Evolutionary conservation across 2,888 invertebrate species (phyloP), one percentile per base, ranked within the genome.

Genomic region (Lasioglossum figueresi): DNA sequence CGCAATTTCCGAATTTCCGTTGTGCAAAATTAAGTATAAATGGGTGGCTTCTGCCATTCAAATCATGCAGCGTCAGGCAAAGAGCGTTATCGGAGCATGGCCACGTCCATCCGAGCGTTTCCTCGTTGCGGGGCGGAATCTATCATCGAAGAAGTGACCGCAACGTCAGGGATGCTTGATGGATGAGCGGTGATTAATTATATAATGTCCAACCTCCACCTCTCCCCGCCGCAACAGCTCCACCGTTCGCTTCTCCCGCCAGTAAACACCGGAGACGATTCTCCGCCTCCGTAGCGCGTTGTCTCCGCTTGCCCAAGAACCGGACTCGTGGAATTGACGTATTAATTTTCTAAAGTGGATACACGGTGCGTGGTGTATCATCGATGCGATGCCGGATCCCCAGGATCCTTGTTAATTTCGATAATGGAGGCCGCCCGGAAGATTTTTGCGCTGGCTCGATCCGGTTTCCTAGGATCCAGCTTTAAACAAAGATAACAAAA

Each of bases 151-250:
- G 80, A 88, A 91, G 92, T 92, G 93, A 93, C 92, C 91, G 78
- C 74, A 86, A 89, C 89, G 93, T 92, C 93, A 91, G 82, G 87
- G 88, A 85, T 79, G 80, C 85, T 83, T 94, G 94, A 94, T 94
- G 90, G 93, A 94, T 94, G 92, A 92, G 86, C 89, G 92, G 93
- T 92, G 92, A 94, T 94, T 94, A 94, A 94, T 94, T 94, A 94
- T 93, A 91, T 85, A 89, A 88, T 91, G 93, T 93, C 92, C 91
- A 82, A 16, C 83, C 83, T 77, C 74, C 37, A 23, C 59, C 19
- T 2, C 27, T 23, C 31, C 34, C 1, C 14, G 48, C 79, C 63
- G 80, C 75, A 74, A 74, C 84, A 68, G 71, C 45, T 74, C 71
- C 68, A 76, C 59, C 76, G 59, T 52, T 59, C 76, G 76, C 48